Base-by-base conservation (phyloP, 2,797 vertebrate species). In the Lepilemur ruficaudatus region DNA sequence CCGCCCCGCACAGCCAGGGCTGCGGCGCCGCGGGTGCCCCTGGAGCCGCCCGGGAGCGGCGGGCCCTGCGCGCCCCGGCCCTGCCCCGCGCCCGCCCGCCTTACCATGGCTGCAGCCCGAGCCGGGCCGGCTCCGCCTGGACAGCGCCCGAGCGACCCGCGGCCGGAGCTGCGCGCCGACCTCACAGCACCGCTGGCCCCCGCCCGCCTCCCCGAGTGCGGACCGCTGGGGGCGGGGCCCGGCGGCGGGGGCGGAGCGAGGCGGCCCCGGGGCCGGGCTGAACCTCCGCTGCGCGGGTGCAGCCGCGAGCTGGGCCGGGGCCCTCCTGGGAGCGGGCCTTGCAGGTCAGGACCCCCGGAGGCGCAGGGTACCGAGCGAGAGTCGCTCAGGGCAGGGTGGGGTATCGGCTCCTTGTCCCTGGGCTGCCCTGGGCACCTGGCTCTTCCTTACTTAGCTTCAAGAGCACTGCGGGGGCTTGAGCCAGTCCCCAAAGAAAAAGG, bases 61-160 rank as follows among this genome's bases (percentile, higher is more conserved):
- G n/a, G 79, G 93, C 85, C 67, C 85, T 43, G 61, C 9, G 52
- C 48, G 20, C 65, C 97, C 59, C 17, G 55, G 88, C 88, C 79
- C 41, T 73, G 48, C 87, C 80, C 75, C 7, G 93, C 32, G 48
- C 65, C 93, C 48, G 70, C 55, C 93, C 59, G 85, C 50, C 65
- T 98, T 97, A 98, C 98, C 98, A 98, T 98, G 97, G 97, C 97
- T 97, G 98, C 98, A 95, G 96, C 96, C 96, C 96, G 7, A 76
- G 75, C 79, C 52, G 91, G 97, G 97, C 96, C 92, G 83, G 95
- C 95, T 97, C 75, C 81, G 43, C 89, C 89, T 91, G 97, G 95
- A 98, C 97, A 96, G 97, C 97, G 88, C 94, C 96, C 67, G 72
- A 94, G 93, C 72, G 48, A 94, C 76, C 96, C 7, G 85, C 76